These are phyloP conservation scores for Epirrhoe tristata DNA, from an alignment of 2,888 invertebrate species.

Conservation along the genomic window DNA sequence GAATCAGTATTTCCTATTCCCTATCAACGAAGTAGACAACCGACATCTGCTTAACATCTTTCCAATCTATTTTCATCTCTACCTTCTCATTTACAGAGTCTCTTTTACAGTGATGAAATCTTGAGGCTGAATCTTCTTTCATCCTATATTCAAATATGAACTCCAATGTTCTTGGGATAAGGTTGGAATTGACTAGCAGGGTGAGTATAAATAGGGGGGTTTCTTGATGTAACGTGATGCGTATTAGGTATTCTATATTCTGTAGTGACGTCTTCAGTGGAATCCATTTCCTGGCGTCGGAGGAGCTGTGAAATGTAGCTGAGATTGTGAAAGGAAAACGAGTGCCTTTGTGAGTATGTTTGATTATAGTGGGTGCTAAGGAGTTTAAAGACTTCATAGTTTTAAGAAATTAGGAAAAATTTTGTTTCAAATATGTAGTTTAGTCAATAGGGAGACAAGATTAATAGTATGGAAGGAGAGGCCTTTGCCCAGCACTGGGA, in stretches of 20 bases:
- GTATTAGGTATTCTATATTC: constrained; percentile 50
- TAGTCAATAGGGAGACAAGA: background rate
- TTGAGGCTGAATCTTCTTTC: background rate
- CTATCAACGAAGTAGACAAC: constrained; percentile 4
- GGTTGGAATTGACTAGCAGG: constrained; percentile 28
- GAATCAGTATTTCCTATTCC: constrained; percentile 32
- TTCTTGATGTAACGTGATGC: constrained; percentile 42
- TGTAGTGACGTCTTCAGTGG: constrained; percentile 51
- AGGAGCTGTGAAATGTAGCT: constrained; percentile 32
- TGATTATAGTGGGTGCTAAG: constrained; percentile 20
- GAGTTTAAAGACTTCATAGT: background rate
- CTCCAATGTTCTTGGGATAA: constrained; percentile 8
- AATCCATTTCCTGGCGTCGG: constrained; percentile 55
- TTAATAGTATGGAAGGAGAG: too few relatives aligned
- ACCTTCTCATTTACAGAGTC: constrained; percentile 1
- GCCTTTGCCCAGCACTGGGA: too few relatives aligned
- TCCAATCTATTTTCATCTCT: constrained; percentile 11
- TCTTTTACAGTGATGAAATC: constrained; percentile 6
- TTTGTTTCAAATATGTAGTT: background rate
- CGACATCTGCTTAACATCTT: constrained; percentile 4
- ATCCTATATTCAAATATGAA: constrained; percentile 20
- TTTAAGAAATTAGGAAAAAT: background rate
- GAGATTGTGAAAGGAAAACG: constrained; percentile 29
- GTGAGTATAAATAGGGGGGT: constrained; percentile 15
- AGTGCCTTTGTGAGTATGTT: constrained; percentile 17